Conservation (phyloP, 2,888 invertebrate species). For the Pegoplata infirma region DNA sequence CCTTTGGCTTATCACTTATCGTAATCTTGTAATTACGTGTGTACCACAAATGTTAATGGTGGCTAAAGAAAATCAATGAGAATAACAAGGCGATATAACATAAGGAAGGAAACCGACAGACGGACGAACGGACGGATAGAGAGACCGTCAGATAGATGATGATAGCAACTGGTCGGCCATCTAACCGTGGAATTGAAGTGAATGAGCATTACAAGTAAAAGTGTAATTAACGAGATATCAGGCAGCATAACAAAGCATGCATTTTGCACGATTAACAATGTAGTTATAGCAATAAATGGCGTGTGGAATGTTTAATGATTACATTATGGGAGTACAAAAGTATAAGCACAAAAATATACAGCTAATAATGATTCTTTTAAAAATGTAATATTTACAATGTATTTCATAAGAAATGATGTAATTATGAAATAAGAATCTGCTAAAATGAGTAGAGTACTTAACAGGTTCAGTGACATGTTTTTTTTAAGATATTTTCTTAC, state of each 20-base stretch:
- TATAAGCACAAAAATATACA: too few relatives aligned
- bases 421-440: too few relatives aligned
- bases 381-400: background rate
- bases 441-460: too few relatives aligned
- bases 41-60: conserved; percentile 64
- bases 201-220: conserved; percentile 57
- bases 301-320: conserved; percentile 64
- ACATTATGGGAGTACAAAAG: conserved; percentile 30
- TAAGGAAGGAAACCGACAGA: conserved; percentile 13
- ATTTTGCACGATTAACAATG: conserved; percentile 52
- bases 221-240: conserved; percentile 62
- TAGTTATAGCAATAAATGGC: conserved; percentile 57
- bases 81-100: background rate
- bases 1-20: conserved; percentile 63
- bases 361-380: background rate
- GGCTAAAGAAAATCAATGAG: conserved; percentile 47
- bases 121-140: background rate
- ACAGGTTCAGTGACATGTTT: too few relatives aligned
- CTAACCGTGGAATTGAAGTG: conserved; percentile 20
- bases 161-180: conserved; percentile 3
- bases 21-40: conserved; percentile 67
- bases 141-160: background rate
- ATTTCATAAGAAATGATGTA: too few relatives aligned
- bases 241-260: conserved; percentile 16
- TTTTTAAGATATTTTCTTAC: too few relatives aligned